Percentiles rank a stretch among this genome's conserved stretches.
These are phyloP conservation scores for Cylindroiulus punctatus DNA, from an alignment of 2,888 invertebrate species.

Conservation along the genomic window DNA sequence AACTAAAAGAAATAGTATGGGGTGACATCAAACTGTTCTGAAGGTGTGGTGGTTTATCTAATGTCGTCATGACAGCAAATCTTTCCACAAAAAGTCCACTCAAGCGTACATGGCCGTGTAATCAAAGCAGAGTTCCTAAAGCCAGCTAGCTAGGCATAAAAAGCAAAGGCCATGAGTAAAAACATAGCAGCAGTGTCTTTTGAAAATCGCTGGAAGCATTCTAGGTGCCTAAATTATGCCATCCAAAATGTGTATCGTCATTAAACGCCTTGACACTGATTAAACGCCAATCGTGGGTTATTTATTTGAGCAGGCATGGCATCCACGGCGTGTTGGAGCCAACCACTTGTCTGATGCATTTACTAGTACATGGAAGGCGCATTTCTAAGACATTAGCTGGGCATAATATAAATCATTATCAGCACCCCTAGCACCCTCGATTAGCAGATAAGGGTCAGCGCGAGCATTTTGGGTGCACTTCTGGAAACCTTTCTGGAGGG, in stretches of 20 bases:
- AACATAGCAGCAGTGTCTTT: neutral
- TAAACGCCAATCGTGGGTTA: neutral
- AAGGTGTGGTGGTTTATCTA: neutral
- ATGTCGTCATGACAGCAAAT: neutral
- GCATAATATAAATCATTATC: neutral
- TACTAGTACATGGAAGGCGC: neutral
- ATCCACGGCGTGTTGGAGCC: neutral
- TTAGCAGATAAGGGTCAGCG: neutral
- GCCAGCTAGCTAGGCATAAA: no score
- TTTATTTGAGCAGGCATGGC: neutral
- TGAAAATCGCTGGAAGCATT: neutral
- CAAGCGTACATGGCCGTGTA: no score
- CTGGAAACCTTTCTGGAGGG: no score
- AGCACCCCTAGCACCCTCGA: neutral
- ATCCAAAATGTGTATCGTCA: neutral
- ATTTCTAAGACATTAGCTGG: neutral
- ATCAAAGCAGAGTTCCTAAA: neutral
- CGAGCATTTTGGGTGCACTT: no score
- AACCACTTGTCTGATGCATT: neutral
- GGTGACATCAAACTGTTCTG: neutral
- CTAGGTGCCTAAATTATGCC: neutral
- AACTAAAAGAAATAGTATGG: no score
- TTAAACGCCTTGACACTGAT: neutral
- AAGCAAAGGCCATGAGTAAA: neutral
- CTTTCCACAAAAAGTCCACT: neutral